Evolutionary conservation across 2,888 invertebrate species (phyloP), one percentile per base, ranked within the genome.

Genomic region (Serripes groenlandicus): DNA sequence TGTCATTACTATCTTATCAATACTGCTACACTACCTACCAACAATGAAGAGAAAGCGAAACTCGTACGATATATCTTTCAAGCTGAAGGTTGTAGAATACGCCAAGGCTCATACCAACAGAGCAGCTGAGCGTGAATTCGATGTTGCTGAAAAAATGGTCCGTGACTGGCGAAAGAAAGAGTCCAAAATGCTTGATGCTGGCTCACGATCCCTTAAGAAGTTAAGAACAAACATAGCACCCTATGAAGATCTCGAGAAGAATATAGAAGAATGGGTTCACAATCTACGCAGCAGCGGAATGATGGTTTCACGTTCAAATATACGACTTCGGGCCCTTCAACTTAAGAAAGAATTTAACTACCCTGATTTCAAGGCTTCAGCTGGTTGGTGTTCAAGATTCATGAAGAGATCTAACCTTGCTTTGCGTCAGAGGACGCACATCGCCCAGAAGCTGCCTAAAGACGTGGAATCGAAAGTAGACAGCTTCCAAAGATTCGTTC

Each of bases 171-270:
- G 76, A 1, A 35, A 18, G 2, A 76, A 76, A 42, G 69, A 76
- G 58, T 35, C 68, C 11, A 76, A 81, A 69, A n/a, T 81, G 32
- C 7, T 9, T 18, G 35, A 56, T 5, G 34, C 21, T 2, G 60
- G 62, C 85, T 35, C 56, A 85, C 96, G 95, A 30, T 78, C 87
- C 15, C 11, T 68, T 0, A 81, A 78, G 69, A 78, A 81, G 26
- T 49, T 79, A 18, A 71, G 76, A 35, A 60, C 37, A 1, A 64
- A 49, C 18, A n/a, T 60, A 3, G 35, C 77, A 0, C 77, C 78
- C 1, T 74, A 80, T 54, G 71, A 71, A 2, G 72, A 75, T 15
- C 15, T 84, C 4, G 84, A 84, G 37, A 52, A 30, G 52, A 60
- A 75, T 18, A 52, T 81, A 0, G 66, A 66, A 18, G 75, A 66